phyloP scores from a whole-genome alignment of 2,797 vertebrate species.

The Pseudochaenichthys georgianus region DNA sequence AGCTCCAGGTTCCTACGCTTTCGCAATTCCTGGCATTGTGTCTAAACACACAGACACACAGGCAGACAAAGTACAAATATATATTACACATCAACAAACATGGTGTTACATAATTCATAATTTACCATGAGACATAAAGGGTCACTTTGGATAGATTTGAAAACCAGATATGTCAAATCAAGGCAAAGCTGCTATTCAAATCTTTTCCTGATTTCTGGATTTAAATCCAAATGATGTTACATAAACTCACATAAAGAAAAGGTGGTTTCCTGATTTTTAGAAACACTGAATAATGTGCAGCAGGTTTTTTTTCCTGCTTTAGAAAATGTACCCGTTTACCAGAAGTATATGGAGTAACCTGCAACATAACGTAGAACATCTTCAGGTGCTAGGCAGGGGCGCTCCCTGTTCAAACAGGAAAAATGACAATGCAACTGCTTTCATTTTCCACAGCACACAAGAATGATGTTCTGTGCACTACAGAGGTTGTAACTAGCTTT shows the following conservation, averaged over 20 bases:
- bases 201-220: not conserved
- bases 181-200: not conserved
- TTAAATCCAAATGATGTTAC: not conserved
- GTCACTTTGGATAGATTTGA: not conserved
- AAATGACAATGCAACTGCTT: constrained; percentile 68
- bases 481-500: constrained; percentile 15
- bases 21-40: constrained; percentile 94
- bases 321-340: not conserved
- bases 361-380: constrained; percentile 7
- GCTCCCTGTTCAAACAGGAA: constrained; percentile 57
- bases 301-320: not conserved
- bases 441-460: constrained; percentile 42
- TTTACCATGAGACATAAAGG: not conserved
- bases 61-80: not conserved
- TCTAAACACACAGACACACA: constrained; percentile 75
- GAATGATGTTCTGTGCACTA: not conserved
- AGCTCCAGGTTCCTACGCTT: constrained; percentile 96
- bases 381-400: constrained; percentile 51
- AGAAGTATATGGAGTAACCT: constrained; percentile 8
- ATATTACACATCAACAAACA: not conserved
- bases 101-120: too few species aligned
- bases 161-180: not conserved
- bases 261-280: not conserved
- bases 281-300: constrained; percentile 4
- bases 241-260: not conserved